Evolutionary conservation across 2,888 invertebrate genomes (phyloP).

Genomic region (Melitaea athalia): DNA sequence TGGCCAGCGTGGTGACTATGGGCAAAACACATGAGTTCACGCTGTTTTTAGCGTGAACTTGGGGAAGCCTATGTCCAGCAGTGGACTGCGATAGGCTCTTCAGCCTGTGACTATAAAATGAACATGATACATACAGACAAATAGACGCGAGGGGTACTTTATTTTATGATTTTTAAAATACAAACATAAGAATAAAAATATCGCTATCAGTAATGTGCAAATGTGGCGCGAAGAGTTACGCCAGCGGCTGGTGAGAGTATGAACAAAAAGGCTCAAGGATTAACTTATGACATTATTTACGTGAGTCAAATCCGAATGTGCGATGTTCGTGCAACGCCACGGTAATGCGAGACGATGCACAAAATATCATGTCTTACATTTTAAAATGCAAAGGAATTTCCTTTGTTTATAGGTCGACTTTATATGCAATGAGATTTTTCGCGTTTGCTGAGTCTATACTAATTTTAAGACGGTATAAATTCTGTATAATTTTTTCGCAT

Average conservation of each 20-base stretch:
- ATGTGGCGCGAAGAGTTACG: background rate
- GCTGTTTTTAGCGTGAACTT: too few species aligned
- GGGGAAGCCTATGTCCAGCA: too few species aligned
- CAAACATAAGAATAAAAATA: background rate
- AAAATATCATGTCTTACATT: slow-evolving; percentile 49
- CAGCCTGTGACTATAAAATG: too few species aligned
- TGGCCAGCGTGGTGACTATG: too few species aligned
- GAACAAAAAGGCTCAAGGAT: background rate
- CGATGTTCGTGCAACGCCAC: slow-evolving; percentile 37
- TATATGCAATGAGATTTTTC: background rate
- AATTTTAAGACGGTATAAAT: too few species aligned
- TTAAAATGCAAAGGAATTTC: slow-evolving; percentile 46
- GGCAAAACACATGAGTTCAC: too few species aligned
- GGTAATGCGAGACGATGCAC: slow-evolving; percentile 33
- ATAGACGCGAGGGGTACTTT: too few species aligned
- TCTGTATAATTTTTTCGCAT: too few species aligned
- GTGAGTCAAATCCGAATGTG: slow-evolving; percentile 28
- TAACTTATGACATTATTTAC: background rate
- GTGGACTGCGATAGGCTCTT: too few species aligned
- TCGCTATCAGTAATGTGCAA: background rate
- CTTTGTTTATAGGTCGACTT: slow-evolving; percentile 27
- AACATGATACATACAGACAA: too few species aligned
- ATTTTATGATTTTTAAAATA: background rate
- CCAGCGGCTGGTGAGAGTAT: background rate
- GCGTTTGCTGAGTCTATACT: background rate